A percentile compares a stretch with the other conserved stretches of the same genome.
These are phyloP conservation scores for Pandemis corylana DNA, from an alignment of 2,888 invertebrate species.

Conservation along the genomic window DNA sequence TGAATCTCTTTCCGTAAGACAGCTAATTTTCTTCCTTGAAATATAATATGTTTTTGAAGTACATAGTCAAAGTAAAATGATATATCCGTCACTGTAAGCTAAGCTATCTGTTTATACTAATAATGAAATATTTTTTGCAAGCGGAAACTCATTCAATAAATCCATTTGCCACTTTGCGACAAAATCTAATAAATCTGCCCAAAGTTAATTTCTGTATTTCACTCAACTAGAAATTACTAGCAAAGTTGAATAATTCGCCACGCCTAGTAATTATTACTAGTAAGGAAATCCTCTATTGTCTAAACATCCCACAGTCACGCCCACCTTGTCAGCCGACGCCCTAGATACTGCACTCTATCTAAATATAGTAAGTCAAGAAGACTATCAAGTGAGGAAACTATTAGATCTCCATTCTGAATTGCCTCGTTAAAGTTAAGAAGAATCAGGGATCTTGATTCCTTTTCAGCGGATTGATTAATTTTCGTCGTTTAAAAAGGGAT, in stretches of 20 bases:
- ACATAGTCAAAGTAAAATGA: no score
- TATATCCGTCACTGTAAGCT: no score
- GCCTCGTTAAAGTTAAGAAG: constrained; percentile 13
- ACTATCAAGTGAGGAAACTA: constrained; percentile 49
- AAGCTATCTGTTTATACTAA: no score
- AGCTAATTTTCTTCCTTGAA: not conserved
- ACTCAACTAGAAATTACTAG: not conserved
- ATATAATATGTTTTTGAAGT: not conserved
- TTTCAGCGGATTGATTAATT: constrained; percentile 11
- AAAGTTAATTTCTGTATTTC: not conserved
- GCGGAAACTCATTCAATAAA: not conserved
- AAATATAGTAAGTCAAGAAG: constrained; percentile 58
- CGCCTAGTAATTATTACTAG: constrained; percentile 39
- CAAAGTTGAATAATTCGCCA: constrained; percentile 9
- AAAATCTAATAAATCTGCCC: not conserved
- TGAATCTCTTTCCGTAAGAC: not conserved
- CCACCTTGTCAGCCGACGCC: constrained; percentile 60
- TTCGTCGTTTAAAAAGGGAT: constrained; percentile 10
- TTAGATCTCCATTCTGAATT: not conserved
- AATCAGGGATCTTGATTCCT: constrained; percentile 5
- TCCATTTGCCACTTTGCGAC: no score
- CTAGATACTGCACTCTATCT: constrained; percentile 61
- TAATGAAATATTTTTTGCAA: not conserved
- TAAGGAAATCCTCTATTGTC: constrained; percentile 57
- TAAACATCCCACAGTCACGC: constrained; percentile 57